Percentiles rank a stretch among this genome's conserved stretches.
phyloP scores from a whole-genome alignment of 2,888 invertebrate species.

The Alentia gelatinosa region DNA sequence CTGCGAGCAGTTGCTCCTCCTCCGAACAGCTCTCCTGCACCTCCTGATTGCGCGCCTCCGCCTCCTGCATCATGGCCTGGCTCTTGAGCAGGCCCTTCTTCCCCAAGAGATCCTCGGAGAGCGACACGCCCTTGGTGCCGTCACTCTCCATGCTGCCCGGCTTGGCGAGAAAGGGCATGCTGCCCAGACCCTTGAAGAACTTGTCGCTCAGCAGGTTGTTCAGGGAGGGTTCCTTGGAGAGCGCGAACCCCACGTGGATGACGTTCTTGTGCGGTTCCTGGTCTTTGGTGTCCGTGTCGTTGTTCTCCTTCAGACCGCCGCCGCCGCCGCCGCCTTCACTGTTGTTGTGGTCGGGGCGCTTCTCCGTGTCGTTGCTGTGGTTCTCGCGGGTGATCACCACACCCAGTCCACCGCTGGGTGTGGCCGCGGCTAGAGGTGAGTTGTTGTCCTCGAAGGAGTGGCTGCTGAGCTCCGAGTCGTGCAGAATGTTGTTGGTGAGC shows the following conservation, averaged over 20 bases:
- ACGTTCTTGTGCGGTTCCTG: slow-evolving; percentile 56
- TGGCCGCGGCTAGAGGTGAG: background rate
- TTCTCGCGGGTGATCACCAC: slow-evolving; percentile 30
- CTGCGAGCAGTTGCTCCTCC: background rate
- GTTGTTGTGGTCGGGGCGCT: background rate
- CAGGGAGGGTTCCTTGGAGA: slow-evolving; percentile 56
- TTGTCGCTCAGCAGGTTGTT: slow-evolving; percentile 52
- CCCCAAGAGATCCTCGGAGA: slow-evolving; percentile 26
- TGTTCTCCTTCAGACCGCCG: background rate
- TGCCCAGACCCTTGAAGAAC: slow-evolving; percentile 40
- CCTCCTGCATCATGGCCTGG: slow-evolving; percentile 42
- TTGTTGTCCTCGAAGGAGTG: slow-evolving; percentile 59
- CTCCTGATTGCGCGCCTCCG: slow-evolving; percentile 7
- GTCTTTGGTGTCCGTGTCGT: slow-evolving; percentile 8
- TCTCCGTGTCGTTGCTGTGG: slow-evolving; percentile 8
- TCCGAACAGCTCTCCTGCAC: slow-evolving; percentile 30
- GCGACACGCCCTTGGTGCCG: slow-evolving; percentile 29
- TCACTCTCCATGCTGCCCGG: slow-evolving; percentile 27
- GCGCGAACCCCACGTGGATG: slow-evolving; percentile 61
- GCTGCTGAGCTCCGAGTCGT: slow-evolving; percentile 62
- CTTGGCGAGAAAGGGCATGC: slow-evolving; percentile 54
- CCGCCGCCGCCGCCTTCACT: background rate
- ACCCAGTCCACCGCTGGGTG: background rate
- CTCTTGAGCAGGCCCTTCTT: slow-evolving; percentile 53
- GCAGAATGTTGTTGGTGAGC: slow-evolving; percentile 43